A percentile compares a stretch with the other conserved stretches of the same genome.
These are phyloP conservation scores for Tadarida brasiliensis DNA, from an alignment of 2,797 vertebrate species.

Conservation along the genomic window DNA sequence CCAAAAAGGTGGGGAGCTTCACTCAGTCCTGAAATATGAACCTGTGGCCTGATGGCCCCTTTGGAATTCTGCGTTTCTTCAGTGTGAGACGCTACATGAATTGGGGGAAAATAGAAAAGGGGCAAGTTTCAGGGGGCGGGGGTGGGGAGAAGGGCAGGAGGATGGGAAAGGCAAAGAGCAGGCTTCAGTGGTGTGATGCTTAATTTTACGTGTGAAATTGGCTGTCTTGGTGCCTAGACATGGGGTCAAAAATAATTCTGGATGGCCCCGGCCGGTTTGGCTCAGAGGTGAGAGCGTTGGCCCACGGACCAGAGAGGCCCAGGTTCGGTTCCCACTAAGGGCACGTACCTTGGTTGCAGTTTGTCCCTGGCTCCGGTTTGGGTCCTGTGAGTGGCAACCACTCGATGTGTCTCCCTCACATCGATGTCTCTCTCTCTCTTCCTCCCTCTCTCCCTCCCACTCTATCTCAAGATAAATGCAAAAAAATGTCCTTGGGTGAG, in stretches of 20 bases:
- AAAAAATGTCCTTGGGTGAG: too few relatives aligned
- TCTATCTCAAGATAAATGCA: too few relatives aligned
- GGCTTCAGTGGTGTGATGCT: not conserved
- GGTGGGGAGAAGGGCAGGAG: not conserved
- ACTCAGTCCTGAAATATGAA: not conserved
- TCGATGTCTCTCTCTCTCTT: too few relatives aligned
- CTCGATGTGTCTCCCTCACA: too few relatives aligned
- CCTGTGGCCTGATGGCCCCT: not conserved
- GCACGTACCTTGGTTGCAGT: too few relatives aligned
- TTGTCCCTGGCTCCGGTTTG: too few relatives aligned
- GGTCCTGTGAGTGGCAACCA: too few relatives aligned
- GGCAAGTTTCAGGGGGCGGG: not conserved
- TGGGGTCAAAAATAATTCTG: not conserved
- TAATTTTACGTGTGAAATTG: not conserved
- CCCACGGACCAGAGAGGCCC: too few relatives aligned
- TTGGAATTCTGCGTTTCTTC: not conserved
- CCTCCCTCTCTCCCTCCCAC: too few relatives aligned
- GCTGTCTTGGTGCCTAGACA: not conserved
- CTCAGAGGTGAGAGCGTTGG: too few relatives aligned
- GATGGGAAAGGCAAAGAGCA: not conserved
- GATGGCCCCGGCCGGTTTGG: too few relatives aligned
- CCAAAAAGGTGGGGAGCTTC: not conserved
- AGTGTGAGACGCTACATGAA: not conserved
- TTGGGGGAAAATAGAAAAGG: not conserved
- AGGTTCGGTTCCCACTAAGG: too few relatives aligned